Percentiles rank a stretch among this genome's conserved stretches.
Conservation (phyloP, 2,113 vertebrate species). For the Dolichallabes microphthalmus region DNA sequence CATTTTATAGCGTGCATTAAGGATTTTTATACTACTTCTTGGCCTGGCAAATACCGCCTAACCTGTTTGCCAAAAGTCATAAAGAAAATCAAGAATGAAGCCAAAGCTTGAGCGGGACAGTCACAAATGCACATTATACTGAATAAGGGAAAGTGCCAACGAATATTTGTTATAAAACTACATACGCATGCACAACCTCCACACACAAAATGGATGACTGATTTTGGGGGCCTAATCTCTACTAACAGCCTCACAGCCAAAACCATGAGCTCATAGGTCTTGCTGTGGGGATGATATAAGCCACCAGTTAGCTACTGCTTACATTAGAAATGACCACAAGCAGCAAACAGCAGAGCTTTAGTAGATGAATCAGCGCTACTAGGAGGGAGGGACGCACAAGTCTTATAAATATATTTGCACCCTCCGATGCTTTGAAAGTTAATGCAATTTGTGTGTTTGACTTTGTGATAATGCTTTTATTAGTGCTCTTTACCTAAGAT, state of each 20-base stretch:
- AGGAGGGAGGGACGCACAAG: constrained; percentile 10
- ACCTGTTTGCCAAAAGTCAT: constrained; percentile 44
- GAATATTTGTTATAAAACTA: constrained; percentile 50
- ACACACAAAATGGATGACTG: constrained; percentile 52
- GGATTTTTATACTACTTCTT: constrained; percentile 50
- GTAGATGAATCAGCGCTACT: constrained; percentile 36
- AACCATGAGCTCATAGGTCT: constrained; percentile 50
- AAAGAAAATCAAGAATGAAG: constrained; percentile 40
- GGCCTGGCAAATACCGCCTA: constrained; percentile 31
- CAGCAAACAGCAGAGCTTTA: constrained; percentile 34
- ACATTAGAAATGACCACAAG: constrained; percentile 55
- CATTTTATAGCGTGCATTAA: constrained; percentile 46
- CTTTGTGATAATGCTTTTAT: constrained; percentile 16
- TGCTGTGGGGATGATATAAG: constrained; percentile 51
- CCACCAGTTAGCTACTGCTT: constrained; percentile 54
- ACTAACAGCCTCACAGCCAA: constrained; percentile 44
- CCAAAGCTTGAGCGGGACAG: constrained; percentile 32
- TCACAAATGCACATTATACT: constrained; percentile 39
- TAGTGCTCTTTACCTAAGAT: neutral
- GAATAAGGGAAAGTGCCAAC: constrained; percentile 35
- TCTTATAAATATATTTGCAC: constrained; percentile 35
- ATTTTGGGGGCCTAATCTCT: constrained; percentile 47
- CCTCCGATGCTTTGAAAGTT: constrained; percentile 1
- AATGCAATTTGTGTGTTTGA: neutral
- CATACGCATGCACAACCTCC: constrained; percentile 48